Evolutionary conservation across 2,113 vertebrate species (phyloP).

Genomic region (Prunella himalayana): DNA sequence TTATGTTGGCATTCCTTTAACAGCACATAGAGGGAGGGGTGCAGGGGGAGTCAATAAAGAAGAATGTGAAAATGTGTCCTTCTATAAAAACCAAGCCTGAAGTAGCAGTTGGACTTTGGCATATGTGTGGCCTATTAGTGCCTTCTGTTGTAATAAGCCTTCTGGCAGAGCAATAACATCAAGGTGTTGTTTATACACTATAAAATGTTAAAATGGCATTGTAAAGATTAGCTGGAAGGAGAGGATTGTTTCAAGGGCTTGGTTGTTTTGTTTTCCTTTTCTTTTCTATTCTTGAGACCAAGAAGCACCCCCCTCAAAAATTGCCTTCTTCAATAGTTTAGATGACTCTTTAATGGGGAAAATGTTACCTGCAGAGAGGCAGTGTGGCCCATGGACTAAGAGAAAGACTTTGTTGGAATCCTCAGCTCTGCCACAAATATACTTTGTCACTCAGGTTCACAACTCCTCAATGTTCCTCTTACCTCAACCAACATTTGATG

Average conservation of each 20-base stretch:
- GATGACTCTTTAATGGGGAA: background rate
- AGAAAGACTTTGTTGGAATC: background rate
- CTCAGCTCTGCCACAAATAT: background rate
- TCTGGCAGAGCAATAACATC: conserved; percentile 54
- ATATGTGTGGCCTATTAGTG: conserved; percentile 47
- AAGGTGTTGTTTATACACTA: conserved; percentile 54
- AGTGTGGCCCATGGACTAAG: background rate
- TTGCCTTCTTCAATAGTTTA: background rate
- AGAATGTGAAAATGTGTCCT: conserved; percentile 52
- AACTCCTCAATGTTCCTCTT: background rate
- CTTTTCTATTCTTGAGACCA: background rate
- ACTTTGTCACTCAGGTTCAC: background rate
- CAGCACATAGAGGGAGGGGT: background rate
- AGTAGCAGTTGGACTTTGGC: conserved; percentile 45
- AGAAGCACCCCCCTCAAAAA: background rate
- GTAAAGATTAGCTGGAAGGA: conserved; percentile 52
- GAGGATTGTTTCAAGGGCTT: background rate
- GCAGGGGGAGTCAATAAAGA: conserved; percentile 46
- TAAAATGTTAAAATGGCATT: conserved; percentile 55
- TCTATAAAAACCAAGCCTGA: conserved; percentile 36
- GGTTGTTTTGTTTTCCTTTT: background rate
- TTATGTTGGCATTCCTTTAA: conserved; percentile 50
- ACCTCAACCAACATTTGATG: background rate
- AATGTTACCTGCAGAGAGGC: background rate
- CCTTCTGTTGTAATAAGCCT: conserved; percentile 36